Evolutionary conservation across 2,113 vertebrate genomes (phyloP).

Genomic region (Silurus asotus): DNA sequence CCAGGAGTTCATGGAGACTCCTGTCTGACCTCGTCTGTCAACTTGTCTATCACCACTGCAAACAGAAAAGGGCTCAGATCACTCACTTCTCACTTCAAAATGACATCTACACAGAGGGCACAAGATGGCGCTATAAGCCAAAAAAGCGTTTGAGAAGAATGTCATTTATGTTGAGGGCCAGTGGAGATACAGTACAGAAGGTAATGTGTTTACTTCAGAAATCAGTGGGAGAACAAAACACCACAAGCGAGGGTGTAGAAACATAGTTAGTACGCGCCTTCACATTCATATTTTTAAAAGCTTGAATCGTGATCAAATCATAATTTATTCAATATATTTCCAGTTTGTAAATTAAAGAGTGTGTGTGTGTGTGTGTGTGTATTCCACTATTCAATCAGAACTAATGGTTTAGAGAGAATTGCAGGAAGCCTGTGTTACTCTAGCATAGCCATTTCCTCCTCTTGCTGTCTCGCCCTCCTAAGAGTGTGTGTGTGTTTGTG

Average conservation of each 20-base stretch:
- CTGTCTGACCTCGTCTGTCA: no score
- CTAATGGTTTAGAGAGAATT: not conserved
- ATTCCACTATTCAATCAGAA: not conserved
- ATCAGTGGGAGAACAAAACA: not conserved
- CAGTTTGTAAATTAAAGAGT: not conserved
- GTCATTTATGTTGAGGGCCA: not conserved
- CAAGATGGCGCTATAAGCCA: conserved; percentile 8
- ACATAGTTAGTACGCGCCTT: no score
- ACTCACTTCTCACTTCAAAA: no score
- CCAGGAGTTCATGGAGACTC: no score
- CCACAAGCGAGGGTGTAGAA: not conserved
- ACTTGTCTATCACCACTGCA: no score
- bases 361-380: not conserved
- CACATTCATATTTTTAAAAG: no score
- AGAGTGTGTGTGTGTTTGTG: not conserved
- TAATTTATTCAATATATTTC: not conserved
- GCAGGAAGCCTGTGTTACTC: not conserved
- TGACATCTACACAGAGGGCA: not conserved
- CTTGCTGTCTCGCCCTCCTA: not conserved
- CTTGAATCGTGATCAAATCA: no score
- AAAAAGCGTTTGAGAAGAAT: not conserved
- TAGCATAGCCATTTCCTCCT: not conserved
- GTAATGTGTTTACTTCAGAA: not conserved
- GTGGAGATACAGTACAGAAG: not conserved
- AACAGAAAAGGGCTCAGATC: no score